A percentile compares a stretch with the other conserved stretches of the same genome.
Evolutionary conservation across 2,888 invertebrate genomes (phyloP).

Genomic region (Tuta absoluta): DNA sequence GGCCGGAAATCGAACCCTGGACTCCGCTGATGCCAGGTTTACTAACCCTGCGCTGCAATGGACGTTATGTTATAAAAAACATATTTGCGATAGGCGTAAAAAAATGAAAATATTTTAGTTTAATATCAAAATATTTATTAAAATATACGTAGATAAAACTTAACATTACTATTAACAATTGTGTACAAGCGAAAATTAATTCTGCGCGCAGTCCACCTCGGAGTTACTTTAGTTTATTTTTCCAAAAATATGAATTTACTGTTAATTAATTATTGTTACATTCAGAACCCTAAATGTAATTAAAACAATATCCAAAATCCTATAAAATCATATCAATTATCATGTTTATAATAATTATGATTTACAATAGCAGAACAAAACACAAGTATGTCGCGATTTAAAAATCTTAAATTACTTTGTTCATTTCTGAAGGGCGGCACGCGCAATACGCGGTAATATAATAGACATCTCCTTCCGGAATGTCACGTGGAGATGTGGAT

Average conservation of each 20-base stretch:
- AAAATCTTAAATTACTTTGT: not conserved
- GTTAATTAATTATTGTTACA: not conserved
- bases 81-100: not conserved
- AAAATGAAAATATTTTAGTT: not conserved
- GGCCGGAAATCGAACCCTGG: too few relatives aligned
- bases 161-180: slow-evolving; percentile 51
- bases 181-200: slow-evolving; percentile 28
- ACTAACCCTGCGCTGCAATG: too few relatives aligned
- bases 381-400: not conserved
- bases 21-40: too few relatives aligned
- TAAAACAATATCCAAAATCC: too few relatives aligned
- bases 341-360: too few relatives aligned
- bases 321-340: too few relatives aligned
- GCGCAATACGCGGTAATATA: not conserved
- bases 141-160: slow-evolving; percentile 54
- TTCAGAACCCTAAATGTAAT: too few relatives aligned
- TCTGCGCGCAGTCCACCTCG: not conserved
- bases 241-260: not conserved
- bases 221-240: not conserved
- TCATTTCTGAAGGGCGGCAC: not conserved
- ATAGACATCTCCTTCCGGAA: not conserved
- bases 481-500: not conserved
- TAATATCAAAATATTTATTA: slow-evolving; percentile 44
- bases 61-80: too few relatives aligned
- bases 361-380: not conserved